Conservation (phyloP, 2,888 invertebrate genomes). For the Ferrisia virgata region DNA sequence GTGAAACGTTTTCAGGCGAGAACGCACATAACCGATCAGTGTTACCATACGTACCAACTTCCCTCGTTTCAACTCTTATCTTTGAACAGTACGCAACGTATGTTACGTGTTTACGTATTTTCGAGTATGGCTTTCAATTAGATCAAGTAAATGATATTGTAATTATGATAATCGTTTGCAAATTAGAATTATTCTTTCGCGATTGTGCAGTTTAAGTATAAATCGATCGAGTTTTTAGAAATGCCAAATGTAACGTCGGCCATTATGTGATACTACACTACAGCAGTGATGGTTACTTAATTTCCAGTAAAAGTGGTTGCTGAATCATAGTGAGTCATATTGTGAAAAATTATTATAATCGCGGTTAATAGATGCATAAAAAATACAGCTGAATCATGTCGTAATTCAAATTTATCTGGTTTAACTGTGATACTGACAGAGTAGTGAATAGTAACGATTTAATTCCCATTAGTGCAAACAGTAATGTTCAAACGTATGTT, state of each 20-base stretch:
- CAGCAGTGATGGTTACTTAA: not conserved
- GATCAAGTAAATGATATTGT: not conserved
- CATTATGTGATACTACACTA: too few relatives aligned
- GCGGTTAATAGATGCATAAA: not conserved
- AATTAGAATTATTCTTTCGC: not conserved
- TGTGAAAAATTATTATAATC: not conserved
- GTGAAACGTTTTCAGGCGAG: conserved; percentile 27
- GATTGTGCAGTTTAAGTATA: not conserved
- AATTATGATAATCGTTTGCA: not conserved
- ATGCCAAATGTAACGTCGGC: too few relatives aligned
- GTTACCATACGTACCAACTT: not conserved
- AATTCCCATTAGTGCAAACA: not conserved
- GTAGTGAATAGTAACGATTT: not conserved
- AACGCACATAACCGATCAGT: conserved; percentile 31
- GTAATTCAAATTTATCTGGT: not conserved
- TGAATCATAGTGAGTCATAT: conserved; percentile 6
- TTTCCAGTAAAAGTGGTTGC: not conserved
- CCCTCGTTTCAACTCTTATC: not conserved
- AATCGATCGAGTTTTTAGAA: not conserved
- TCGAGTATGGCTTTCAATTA: not conserved
- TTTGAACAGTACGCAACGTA: not conserved
- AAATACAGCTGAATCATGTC: not conserved
- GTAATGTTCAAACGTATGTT: not conserved
- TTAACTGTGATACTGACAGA: not conserved
- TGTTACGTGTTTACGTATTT: not conserved